Conservation (phyloP, 2,113 vertebrate species). For the Bos taurus region ARS-UCD2.0 NC_037357.1:111989501-111990000, state of each 20-base stretch:
- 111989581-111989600: not conserved
- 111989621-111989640: not conserved
- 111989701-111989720: not conserved
- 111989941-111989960: conserved; percentile 45
- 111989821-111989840: conserved; percentile 30
- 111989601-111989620: not conserved
- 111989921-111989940: conserved; percentile 67
- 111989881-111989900: conserved; percentile 55
- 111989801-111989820: not conserved
- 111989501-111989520: not conserved
- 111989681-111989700: not conserved
- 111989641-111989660: not conserved
- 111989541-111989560: not conserved
- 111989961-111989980: conserved; percentile 18
- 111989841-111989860: conserved; percentile 25
- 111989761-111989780: conserved; percentile 13
- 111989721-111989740: not conserved
- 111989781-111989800: not conserved
- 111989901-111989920: conserved; percentile 57
- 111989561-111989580: not conserved
- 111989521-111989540: not conserved
- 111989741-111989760: not conserved
- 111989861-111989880: conserved; percentile 38
- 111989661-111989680: not conserved
- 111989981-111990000: conserved; percentile 63